These are phyloP conservation scores for Cephus runcator DNA, from an alignment of 2,888 invertebrate species.

Conservation along the genomic window DNA sequence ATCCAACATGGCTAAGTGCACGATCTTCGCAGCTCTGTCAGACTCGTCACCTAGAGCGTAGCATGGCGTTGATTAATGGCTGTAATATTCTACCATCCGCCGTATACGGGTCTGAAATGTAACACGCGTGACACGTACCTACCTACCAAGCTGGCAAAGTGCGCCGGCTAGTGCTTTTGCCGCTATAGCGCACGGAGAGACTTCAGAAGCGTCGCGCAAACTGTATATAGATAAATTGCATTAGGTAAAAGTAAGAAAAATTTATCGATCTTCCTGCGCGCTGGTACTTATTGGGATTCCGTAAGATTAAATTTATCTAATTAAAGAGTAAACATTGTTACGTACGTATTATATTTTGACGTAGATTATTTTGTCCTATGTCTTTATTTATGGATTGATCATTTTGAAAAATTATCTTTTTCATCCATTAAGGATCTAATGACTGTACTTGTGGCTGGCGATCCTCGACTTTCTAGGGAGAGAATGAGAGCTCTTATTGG, in stretches of 20 bases:
- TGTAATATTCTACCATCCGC: conserved; percentile 45
- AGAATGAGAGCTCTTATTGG: background rate
- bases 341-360: background rate
- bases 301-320: background rate
- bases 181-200: background rate
- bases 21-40: conserved; percentile 41
- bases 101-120: conserved; percentile 28
- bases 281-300: background rate
- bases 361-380: background rate
- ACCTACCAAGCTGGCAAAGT: conserved; percentile 1
- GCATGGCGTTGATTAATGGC: conserved; percentile 59
- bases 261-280: background rate
- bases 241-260: background rate
- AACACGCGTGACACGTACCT: conserved; percentile 19
- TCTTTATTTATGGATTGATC: background rate
- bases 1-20: background rate
- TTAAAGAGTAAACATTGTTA: background rate
- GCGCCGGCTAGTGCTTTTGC: conserved; percentile 8
- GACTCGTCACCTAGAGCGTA: conserved; percentile 51
- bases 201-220: background rate
- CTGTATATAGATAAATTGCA: background rate
- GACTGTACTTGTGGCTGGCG: background rate
- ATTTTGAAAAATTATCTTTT: background rate
- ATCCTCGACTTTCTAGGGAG: background rate
- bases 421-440: background rate